phyloP scores from a whole-genome alignment of 2,888 invertebrate genomes.

The Notocelia uddmanniana region DNA sequence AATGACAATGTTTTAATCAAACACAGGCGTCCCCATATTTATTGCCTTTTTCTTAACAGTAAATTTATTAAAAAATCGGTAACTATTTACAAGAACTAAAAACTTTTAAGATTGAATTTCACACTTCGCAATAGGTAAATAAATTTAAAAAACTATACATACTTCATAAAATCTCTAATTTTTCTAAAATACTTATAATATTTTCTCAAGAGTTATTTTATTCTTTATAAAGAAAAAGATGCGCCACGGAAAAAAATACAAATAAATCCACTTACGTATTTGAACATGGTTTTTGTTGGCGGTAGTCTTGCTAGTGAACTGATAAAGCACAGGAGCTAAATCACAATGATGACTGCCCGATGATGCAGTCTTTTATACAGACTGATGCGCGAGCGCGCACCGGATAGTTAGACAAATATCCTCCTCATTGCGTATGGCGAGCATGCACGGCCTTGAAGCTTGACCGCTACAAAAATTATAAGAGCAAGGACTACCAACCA shows the following conservation, averaged over 20 bases:
- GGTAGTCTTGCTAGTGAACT: conserved; percentile 49
- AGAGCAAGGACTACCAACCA: conserved; percentile 62
- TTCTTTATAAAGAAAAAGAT: not conserved
- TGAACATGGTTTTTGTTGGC: conserved; percentile 70
- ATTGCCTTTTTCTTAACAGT: too few species aligned
- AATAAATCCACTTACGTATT: conserved; percentile 72
- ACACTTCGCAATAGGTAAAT: too few species aligned
- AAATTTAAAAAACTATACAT: too few species aligned
- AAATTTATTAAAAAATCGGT: too few species aligned
- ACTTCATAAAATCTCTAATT: too few species aligned
- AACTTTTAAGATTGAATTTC: too few species aligned
- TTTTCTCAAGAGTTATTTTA: too few species aligned
- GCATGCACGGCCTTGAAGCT: conserved; percentile 74
- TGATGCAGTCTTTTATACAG: conserved; percentile 56
- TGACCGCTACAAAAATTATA: conserved; percentile 61
- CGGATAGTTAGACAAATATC: conserved; percentile 76
- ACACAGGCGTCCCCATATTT: too few species aligned
- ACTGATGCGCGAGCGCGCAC: conserved; percentile 52
- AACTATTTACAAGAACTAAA: too few species aligned
- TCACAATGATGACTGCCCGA: conserved; percentile 52
- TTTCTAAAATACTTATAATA: too few species aligned
- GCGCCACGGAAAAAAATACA: conserved; percentile 1
- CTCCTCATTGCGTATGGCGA: conserved; percentile 68
- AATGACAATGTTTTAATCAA: too few species aligned
- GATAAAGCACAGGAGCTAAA: conserved; percentile 46